Conservation (phyloP, 1,140 invertebrate species). For the Uloborus diversus region DNA sequence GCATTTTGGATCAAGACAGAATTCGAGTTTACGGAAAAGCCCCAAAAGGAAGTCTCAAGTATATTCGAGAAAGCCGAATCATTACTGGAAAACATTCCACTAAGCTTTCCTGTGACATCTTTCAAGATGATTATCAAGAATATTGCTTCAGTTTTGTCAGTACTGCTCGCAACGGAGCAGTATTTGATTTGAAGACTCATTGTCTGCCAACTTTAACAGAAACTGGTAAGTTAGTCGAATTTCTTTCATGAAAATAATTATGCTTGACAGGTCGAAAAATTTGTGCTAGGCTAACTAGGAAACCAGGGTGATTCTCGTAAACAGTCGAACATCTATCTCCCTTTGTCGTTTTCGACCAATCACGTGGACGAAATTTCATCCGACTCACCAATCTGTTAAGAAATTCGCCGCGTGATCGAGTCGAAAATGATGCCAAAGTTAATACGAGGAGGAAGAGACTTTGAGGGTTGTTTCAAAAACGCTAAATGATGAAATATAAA, state of each 20-base stretch:
- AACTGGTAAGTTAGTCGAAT: slow-evolving; percentile 31
- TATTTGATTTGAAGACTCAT: slow-evolving; percentile 56
- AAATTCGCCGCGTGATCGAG: no score
- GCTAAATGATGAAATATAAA: no score
- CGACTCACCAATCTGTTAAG: no score
- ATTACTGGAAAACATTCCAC: slow-evolving; percentile 53
- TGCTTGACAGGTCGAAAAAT: neutral
- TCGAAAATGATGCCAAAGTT: no score
- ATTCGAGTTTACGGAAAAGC: slow-evolving; percentile 58
- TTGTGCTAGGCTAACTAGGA: neutral
- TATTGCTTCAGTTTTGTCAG: slow-evolving; percentile 60
- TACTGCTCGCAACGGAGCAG: slow-evolving; percentile 56
- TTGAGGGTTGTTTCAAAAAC: no score
- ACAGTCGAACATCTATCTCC: no score
- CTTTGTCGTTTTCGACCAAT: no score
- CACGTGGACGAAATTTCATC: no score
- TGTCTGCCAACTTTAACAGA: slow-evolving; percentile 48
- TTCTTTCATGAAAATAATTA: neutral
- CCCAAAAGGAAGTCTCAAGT: slow-evolving; percentile 43
- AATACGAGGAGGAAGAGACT: no score
- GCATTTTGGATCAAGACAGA: slow-evolving; percentile 56
- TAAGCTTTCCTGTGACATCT: slow-evolving; percentile 57
- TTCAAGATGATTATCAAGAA: slow-evolving; percentile 52
- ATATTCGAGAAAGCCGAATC: slow-evolving; percentile 57
- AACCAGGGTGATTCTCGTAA: neutral